Evolutionary conservation across 2,113 vertebrate species (phyloP).

Genomic region (Pantherophis guttatus): DNA sequence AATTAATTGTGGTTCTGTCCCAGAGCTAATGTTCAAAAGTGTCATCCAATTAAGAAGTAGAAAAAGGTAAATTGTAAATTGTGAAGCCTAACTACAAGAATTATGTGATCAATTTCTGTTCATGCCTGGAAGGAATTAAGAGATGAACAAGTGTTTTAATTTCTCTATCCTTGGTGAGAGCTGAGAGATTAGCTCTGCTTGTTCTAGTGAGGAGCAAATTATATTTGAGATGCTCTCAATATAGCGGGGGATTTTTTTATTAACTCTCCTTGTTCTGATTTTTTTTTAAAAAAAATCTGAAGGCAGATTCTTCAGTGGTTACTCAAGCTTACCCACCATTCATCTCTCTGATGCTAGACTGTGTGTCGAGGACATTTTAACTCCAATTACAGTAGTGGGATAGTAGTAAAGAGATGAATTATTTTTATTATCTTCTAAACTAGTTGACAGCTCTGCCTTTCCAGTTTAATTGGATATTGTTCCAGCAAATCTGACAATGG

Average conservation of each 20-base stretch:
- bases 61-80: not conserved
- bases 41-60: constrained; percentile 6
- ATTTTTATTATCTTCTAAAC: not conserved
- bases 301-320: not conserved
- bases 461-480: not conserved
- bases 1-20: constrained; percentile 13
- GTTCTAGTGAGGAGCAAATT: constrained; percentile 16
- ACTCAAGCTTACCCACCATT: not conserved
- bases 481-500: not conserved
- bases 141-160: constrained; percentile 28
- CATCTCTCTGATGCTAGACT: not conserved
- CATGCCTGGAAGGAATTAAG: not conserved
- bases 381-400: not conserved
- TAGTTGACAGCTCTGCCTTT: not conserved
- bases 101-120: not conserved
- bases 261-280: not conserved
- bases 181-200: constrained; percentile 4
- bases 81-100: not conserved
- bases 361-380: not conserved
- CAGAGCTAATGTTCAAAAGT: constrained; percentile 15
- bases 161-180: not conserved
- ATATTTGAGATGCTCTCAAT: constrained; percentile 10
- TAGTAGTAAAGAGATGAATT: not conserved
- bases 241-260: not conserved
- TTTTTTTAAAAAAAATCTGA: not conserved